Conservation (phyloP, 2,888 invertebrate genomes). For the Siphlonurus alternatus region DNA sequence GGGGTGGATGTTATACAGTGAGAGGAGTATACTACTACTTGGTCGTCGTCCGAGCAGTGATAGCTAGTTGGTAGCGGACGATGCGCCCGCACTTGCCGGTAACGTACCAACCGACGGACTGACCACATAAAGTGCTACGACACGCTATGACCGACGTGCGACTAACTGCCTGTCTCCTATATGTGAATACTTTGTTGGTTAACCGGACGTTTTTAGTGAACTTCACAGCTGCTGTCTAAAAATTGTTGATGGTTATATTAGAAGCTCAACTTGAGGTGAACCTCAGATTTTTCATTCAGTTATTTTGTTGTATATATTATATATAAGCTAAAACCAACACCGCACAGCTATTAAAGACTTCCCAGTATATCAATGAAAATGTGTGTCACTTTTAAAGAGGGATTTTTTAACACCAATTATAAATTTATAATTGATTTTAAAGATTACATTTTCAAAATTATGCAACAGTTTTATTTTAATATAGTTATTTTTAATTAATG, state of each 20-base stretch:
- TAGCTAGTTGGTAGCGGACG: neutral
- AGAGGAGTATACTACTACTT: neutral
- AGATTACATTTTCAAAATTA: too few species aligned
- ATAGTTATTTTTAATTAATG: too few species aligned
- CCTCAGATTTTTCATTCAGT: neutral
- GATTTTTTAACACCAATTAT: too few species aligned
- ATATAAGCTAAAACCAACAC: neutral
- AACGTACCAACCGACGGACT: neutral
- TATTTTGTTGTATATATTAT: neutral
- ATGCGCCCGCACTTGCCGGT: neutral
- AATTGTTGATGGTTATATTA: too few species aligned
- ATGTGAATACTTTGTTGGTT: neutral
- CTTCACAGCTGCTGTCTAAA: too few species aligned
- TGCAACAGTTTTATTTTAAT: too few species aligned
- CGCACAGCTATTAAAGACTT: too few species aligned
- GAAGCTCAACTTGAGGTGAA: neutral
- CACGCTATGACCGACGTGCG: too few species aligned
- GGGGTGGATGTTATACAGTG: neutral
- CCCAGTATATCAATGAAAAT: neutral
- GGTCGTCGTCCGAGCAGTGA: neutral
- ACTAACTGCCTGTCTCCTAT: too few species aligned
- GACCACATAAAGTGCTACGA: too few species aligned
- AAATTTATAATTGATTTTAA: too few species aligned
- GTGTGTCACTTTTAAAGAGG: too few species aligned
- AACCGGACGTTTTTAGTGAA: neutral